phyloP scores from a whole-genome alignment of 2,797 vertebrate genomes.

The Periparus ater region DNA sequence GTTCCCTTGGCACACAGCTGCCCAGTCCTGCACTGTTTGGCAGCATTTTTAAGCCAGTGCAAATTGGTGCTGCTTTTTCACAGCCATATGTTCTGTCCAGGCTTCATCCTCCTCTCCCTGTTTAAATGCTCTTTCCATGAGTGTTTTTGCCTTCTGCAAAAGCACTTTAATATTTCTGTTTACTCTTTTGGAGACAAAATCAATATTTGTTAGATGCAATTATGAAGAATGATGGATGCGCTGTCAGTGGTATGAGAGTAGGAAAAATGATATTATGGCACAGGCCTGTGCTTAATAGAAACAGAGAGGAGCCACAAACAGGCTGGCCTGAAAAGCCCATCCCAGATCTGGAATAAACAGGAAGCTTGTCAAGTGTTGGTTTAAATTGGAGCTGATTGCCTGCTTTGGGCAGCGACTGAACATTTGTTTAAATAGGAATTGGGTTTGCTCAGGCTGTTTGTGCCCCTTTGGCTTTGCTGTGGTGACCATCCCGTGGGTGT shows the following conservation, averaged over 20 bases:
- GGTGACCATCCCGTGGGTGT: not conserved
- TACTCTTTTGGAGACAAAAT: constrained; percentile 40
- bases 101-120: not conserved
- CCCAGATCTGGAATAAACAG: not conserved
- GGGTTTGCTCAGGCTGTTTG: not conserved
- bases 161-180: constrained; percentile 42
- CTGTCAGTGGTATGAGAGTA: not conserved
- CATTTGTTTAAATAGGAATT: not conserved
- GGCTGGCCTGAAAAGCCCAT: not conserved
- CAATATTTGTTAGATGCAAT: constrained; percentile 57
- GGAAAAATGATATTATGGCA: not conserved
- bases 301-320: not conserved
- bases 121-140: not conserved
- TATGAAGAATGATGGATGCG: constrained; percentile 50
- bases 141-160: not conserved
- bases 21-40: fast-evolving
- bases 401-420: not conserved
- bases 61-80: not conserved
- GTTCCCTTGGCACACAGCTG: not conserved
- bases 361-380: not conserved
- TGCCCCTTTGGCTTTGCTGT: not conserved
- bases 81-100: not conserved
- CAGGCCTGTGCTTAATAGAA: not conserved
- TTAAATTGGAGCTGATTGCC: not conserved
- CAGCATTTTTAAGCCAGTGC: not conserved